Conservation (phyloP, 2,797 vertebrate genomes). For the Bucorvus abyssinicus region DNA sequence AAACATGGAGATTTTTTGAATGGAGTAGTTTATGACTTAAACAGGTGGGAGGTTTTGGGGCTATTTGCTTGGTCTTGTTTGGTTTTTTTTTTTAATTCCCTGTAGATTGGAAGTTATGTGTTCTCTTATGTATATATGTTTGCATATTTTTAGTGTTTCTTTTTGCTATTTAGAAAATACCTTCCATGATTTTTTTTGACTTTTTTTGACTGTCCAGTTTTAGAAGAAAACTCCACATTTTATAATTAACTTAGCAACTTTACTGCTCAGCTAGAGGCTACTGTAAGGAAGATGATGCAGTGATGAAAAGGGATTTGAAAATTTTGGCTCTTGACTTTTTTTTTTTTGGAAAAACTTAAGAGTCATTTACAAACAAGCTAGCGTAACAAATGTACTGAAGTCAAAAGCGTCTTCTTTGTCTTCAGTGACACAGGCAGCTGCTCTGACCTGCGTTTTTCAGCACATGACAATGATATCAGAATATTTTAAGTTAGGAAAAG, state of each 20-base stretch:
- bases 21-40: neutral
- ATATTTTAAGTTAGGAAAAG: neutral
- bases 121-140: neutral
- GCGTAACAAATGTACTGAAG: neutral
- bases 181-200: too few relatives aligned
- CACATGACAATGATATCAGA: neutral
- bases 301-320: neutral
- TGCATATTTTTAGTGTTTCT: neutral
- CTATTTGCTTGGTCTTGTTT: too few relatives aligned
- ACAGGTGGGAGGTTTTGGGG: neutral
- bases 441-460: neutral
- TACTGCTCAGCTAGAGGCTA: neutral
- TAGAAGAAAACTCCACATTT: neutral
- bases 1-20: neutral
- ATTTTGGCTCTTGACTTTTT: neutral
- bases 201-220: neutral
- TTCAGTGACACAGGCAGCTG: neutral
- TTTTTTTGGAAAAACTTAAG: neutral
- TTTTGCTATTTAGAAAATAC: neutral
- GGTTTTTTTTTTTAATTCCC: neutral
- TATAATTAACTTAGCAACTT: neutral
- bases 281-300: neutral
- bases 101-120: neutral
- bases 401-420: neutral
- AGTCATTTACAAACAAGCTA: neutral